Conservation (phyloP, 2,113 vertebrate genomes). For the Bettongia penicillata region DNA sequence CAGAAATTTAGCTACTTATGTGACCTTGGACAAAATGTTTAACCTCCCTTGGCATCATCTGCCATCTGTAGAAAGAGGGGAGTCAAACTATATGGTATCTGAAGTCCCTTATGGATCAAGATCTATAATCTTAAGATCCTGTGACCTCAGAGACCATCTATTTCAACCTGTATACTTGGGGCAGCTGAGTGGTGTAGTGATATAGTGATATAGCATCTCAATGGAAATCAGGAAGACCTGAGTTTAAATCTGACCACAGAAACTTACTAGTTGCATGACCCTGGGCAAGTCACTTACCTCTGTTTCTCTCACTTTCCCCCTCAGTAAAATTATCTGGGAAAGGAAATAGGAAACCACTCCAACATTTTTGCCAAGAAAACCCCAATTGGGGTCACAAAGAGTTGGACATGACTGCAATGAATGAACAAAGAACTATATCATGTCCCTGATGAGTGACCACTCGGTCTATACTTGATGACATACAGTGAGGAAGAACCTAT, state of each 20-base stretch:
- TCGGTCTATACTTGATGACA: not conserved
- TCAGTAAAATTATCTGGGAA: too few relatives aligned
- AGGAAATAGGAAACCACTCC: not conserved
- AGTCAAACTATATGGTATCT: not conserved
- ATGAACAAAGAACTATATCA: not conserved
- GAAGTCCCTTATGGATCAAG: not conserved
- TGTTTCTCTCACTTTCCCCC: too few relatives aligned
- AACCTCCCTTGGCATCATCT: not conserved
- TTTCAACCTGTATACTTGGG: not conserved
- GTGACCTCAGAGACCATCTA: not conserved
- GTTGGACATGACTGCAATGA: too few relatives aligned
- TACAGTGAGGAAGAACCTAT: not conserved
- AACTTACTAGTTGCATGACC: too few relatives aligned
- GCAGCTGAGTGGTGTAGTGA: too few relatives aligned
- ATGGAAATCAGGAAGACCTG: too few relatives aligned
- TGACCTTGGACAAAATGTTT: not conserved
- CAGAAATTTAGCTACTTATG: not conserved
- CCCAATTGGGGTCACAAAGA: not conserved
- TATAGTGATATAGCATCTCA: accelerated
- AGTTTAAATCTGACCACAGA: too few relatives aligned
- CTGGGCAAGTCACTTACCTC: too few relatives aligned
- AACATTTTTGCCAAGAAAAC: not conserved
- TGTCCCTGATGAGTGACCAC: not conserved
- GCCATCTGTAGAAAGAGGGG: not conserved
- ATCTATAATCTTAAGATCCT: not conserved